phyloP scores from a whole-genome alignment of 2,888 invertebrate species.

The Dynastes grantii region DNA sequence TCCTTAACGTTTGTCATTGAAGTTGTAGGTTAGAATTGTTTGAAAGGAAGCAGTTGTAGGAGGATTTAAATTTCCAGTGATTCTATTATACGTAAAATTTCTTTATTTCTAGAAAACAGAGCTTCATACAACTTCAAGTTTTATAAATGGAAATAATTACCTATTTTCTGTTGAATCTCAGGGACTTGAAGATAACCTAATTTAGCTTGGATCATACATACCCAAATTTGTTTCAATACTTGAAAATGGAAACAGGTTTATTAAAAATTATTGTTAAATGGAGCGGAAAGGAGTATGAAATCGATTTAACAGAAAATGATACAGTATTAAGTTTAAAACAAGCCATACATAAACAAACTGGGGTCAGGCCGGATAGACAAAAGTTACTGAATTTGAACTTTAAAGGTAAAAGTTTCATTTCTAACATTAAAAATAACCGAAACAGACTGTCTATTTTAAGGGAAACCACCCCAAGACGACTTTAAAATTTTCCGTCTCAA shows the following conservation, averaged over 20 bases:
- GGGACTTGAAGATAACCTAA: no score
- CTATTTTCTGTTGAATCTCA: no score
- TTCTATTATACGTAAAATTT: background rate
- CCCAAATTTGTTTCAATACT: no score
- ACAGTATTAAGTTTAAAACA: constrained; percentile 89
- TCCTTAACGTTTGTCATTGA: background rate
- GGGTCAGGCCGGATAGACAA: constrained; percentile 93
- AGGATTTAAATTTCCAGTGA: background rate
- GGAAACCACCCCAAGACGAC: constrained; percentile 88
- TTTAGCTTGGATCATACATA: no score
- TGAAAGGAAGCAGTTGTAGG: background rate
- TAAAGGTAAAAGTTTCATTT: constrained; percentile 78
- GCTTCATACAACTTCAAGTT: background rate
- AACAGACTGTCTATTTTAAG: constrained; percentile 69
- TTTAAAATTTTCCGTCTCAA: constrained; percentile 83
- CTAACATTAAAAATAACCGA: background rate
- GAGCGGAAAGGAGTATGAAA: constrained; percentile 91
- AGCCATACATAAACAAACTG: constrained; percentile 89
- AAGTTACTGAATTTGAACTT: constrained; percentile 93
- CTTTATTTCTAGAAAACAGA: background rate
- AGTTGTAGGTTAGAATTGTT: background rate
- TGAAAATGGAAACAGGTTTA: constrained; percentile 60
- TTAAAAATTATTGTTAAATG: constrained; percentile 87
- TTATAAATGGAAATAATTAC: no score
- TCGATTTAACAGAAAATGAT: constrained; percentile 84